Evolutionary conservation across 2,113 vertebrate species (phyloP), one percentile per base, ranked within the genome.

Genomic region (Takifugu flavidus): DNA sequence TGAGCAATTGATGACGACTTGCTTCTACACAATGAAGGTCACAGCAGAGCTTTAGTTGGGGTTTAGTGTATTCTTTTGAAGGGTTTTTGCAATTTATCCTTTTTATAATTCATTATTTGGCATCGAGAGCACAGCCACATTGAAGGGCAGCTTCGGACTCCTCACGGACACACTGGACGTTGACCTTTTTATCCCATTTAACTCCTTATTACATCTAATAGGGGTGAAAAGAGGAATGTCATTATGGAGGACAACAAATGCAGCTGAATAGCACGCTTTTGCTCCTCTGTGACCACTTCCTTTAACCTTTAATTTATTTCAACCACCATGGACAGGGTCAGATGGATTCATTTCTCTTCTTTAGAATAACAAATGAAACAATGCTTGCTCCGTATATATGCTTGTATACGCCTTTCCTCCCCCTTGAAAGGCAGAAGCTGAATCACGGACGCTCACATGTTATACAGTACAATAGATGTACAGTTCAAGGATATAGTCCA

Each of bases 401-500:
- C 6, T 13, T 43, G 77, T 75, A 70, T 15, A 82, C 78, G 82
- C 50, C 56, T 64, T 49, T 53, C 46, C 52, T 68, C 39, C 52
- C 53, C 45, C 68, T 75, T 63, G 52, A 70, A 75, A 70, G 72
- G 68, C 56, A 82, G 79, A 65, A 53, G 66, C 74, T 64, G 43
- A 2, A 26, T 59, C 67, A 68, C 12, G 39, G 70, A 72, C 42
- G 53, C 50, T 31, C 59, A 54, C 25, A 39, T 45, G 47, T 56
- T 64, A 59, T 59, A 61, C 25, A 15, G 53, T 5, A 47, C 57
- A 13, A 28, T 54, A 26, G 11, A 66, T 64, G 75, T 62, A 71
- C 26, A 64, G 82, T 87, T 89, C 82, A 87, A 84, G 79, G 82
- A 78, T 84, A 84, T 63, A 60, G 60, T 57, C 65, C 59, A 57